These are phyloP conservation scores for Oxycera nigricornis DNA, from an alignment of 2,888 invertebrate genomes.

Conservation along the genomic window DNA sequence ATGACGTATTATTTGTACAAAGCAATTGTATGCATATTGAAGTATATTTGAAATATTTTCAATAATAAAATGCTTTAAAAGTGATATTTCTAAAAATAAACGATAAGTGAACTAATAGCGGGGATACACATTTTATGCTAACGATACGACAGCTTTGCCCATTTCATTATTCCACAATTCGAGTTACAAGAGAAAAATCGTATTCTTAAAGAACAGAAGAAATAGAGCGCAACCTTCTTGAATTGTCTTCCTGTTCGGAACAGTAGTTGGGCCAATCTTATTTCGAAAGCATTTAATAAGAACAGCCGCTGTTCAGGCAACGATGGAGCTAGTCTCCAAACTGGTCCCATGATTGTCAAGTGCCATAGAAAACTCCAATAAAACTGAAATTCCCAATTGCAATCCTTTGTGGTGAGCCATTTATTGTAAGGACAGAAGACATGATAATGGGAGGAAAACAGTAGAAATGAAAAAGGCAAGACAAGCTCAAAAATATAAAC, in stretches of 20 bases:
- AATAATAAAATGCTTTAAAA: too few relatives aligned
- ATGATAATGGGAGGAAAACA: conserved; percentile 16
- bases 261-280: conserved; percentile 32
- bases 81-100: too few relatives aligned
- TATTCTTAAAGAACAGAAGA: not conserved
- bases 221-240: conserved; percentile 11
- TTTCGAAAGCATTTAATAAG: conserved; percentile 34
- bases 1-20: too few relatives aligned
- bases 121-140: conserved; percentile 20
- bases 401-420: conserved; percentile 38
- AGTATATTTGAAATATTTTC: too few relatives aligned
- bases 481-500: conserved; percentile 24
- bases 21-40: too few relatives aligned
- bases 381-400: conserved; percentile 37
- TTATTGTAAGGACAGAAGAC: conserved; percentile 6
- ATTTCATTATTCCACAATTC: not conserved
- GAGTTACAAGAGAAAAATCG: conserved; percentile 5
- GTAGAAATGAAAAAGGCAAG: conserved; percentile 22
- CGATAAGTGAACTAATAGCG: conserved; percentile 12
- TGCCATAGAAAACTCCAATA: conserved; percentile 8
- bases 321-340: not conserved
- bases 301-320: not conserved
- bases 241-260: conserved; percentile 23
- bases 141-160: not conserved
- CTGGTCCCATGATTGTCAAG: conserved; percentile 1